Evolutionary conservation across 2,797 vertebrate species (phyloP), one percentile per base, ranked within the genome.

Genomic region (Cuniculus paca): DNA sequence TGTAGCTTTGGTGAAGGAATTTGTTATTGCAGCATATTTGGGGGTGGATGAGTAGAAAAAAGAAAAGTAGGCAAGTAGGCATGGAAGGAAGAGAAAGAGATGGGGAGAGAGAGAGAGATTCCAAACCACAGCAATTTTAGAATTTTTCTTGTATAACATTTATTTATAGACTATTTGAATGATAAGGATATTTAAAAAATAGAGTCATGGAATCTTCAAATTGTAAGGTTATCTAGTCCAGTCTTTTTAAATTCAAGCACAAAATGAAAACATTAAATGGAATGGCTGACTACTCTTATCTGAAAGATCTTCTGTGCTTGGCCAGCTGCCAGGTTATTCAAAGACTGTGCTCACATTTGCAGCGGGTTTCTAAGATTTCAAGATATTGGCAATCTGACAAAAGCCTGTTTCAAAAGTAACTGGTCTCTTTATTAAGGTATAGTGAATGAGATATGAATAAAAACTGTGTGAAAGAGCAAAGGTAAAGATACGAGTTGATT

Each of bases 1-100:
- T 68, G 52, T 50, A 82, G n/a, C 97, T 98, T 98, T 98, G 97
- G 97, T 98, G 92, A 92, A 96, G 75, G 92, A 97, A 98, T 97
- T 92, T 97, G 92, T 90, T 97, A 96, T 97, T 96, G 95, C 90
- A 98, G 97, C 97, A 98, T 98, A 98, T 97, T 95, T 95, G 98
- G 95, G 63, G 5, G 83, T 84, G 31, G 45, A 61, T 68, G 74
- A 87, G 20, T 63, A 19, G 77, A 85, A 87, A 87, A 92, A 42
- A 45, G 26, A 77, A 22, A 58, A 91, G n/a, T n/a, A n/a, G n/a
- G 52, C 81, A 2, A 14, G 19, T 11, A n/a, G n/a, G n/a, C n/a
- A 19, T 5, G 28, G 3, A 2, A 22, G 34, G n/a, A 19, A 22
- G 34, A 70, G 26, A 70, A 28, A 39, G 16, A 45, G n/a, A 13